Percentiles rank a stretch among this genome's conserved stretches.
phyloP scores from a whole-genome alignment of 1,140 invertebrate species.

The Phocides pigmalion region DNA sequence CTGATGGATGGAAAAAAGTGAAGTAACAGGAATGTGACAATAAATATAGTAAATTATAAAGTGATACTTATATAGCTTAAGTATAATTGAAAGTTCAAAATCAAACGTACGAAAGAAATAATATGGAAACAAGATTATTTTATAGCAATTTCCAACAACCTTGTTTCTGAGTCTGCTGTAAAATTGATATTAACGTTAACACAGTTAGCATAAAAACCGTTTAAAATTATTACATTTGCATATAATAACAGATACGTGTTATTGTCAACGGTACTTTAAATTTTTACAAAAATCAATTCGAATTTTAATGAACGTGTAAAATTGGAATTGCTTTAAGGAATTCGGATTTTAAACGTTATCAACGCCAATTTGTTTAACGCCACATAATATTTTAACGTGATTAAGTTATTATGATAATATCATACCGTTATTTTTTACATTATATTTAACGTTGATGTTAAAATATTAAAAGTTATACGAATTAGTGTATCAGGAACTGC shows the following conservation, averaged over 20 bases:
- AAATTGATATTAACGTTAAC: constrained; percentile 18
- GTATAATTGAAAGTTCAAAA: too few species aligned
- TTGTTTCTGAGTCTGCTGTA: background rate
- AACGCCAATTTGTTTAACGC: constrained; percentile 27
- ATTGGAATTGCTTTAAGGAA: constrained; percentile 12
- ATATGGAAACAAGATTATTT: too few species aligned
- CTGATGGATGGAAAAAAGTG: too few species aligned
- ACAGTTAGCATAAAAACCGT: constrained; percentile 3
- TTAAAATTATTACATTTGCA: background rate
- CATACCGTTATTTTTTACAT: constrained; percentile 16
- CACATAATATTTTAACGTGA: constrained; percentile 18
- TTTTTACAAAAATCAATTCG: constrained; percentile 8
- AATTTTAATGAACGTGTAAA: constrained; percentile 13
- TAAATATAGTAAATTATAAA: too few species aligned
- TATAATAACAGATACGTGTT: background rate
- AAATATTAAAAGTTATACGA: constrained; percentile 1
- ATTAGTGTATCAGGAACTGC: constrained; percentile 21
- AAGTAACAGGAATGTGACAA: too few species aligned
- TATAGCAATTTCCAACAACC: background rate
- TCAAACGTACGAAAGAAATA: too few species aligned
- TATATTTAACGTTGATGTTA: constrained; percentile 25
- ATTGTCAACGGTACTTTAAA: constrained; percentile 11
- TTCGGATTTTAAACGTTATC: constrained; percentile 17
- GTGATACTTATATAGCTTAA: too few species aligned
- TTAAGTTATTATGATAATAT: constrained; percentile 29